Base-by-base conservation (phyloP, 1,140 invertebrate species). In the Nymphalis io region DNA sequence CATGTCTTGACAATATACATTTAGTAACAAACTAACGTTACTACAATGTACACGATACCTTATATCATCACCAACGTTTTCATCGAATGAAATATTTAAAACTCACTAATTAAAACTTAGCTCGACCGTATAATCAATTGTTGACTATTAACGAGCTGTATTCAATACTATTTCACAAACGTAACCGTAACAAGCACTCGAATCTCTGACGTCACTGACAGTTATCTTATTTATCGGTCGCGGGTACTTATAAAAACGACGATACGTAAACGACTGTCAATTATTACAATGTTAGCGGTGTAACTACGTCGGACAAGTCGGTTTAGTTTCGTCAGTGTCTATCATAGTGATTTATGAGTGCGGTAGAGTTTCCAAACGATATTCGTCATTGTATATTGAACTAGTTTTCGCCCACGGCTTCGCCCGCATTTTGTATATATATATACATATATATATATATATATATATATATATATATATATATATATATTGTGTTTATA, bases 291-390 rank as follows among this genome's bases (percentile, higher is more conserved):
- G 67, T 74, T 70, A 60, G 51, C 57, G 12, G 64, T 62, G 70
- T 69, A 70, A 65, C 68, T 67, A 64, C 59, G 60, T 69, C 71
- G 58, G 70, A 68, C 74, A 73, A 61, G 48, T 59, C 63, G 71
- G 66, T 69, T 73, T 71, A 27, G 71, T 81, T 81, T 83, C 81
- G 81, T 77, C 80, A 75, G 73, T 76, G 80, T 82, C 83, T 80
- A 73, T 80, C 80, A 71, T 42, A 59, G 75, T 83, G 81, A 83
- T 85, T 83, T 83, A 85, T 78, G 73, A 78, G 61, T 70, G 60
- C 72, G 74, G 66, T 61, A 64, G 62, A 78, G 76, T 84, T 84
- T 80, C 80, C 75, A 75, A 74, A 72, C 64, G 58, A 64, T 71
- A 51, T n/a, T 21, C 23, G n/a, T 21, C 18, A 59, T 66, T 66